A percentile compares a stretch with the other conserved stretches of the same genome.
phyloP scores from a whole-genome alignment of 2,797 vertebrate genomes.

The Schizothorax lantsangensis region DNA sequence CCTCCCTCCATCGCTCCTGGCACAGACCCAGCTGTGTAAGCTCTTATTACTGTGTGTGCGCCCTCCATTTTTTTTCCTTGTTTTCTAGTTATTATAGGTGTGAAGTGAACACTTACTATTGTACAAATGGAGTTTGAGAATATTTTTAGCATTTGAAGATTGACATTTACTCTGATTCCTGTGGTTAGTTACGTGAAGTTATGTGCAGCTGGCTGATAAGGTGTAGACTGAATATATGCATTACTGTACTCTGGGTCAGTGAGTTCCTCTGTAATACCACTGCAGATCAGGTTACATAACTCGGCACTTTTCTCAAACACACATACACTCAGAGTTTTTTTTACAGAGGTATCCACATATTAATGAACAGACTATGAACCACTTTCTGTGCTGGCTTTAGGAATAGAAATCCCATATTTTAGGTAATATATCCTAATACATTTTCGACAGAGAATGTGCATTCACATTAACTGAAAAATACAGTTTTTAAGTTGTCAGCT shows the following conservation, averaged over 20 bases:
- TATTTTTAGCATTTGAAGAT: neutral
- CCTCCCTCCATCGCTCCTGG: neutral
- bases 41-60: neutral
- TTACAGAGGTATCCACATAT: neutral
- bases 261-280: conserved; percentile 13
- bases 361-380: neutral
- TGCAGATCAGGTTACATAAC: conserved; percentile 40
- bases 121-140: neutral
- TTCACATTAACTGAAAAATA: neutral
- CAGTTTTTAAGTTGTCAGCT: neutral
- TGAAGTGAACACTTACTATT: neutral
- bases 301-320: conserved; percentile 21
- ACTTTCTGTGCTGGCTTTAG: neutral
- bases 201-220: conserved; percentile 15
- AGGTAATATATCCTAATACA: neutral
- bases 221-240: conserved; percentile 10
- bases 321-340: neutral
- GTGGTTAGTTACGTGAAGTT: conserved; percentile 13
- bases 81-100: conserved; percentile 3
- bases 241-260: conserved; percentile 16
- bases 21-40: conserved; percentile 12
- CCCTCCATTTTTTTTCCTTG: neutral
- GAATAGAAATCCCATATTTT: neutral
- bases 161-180: neutral
- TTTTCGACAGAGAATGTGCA: neutral